Conservation (phyloP, 2,888 invertebrate species). For the Sialis lutaria region DNA sequence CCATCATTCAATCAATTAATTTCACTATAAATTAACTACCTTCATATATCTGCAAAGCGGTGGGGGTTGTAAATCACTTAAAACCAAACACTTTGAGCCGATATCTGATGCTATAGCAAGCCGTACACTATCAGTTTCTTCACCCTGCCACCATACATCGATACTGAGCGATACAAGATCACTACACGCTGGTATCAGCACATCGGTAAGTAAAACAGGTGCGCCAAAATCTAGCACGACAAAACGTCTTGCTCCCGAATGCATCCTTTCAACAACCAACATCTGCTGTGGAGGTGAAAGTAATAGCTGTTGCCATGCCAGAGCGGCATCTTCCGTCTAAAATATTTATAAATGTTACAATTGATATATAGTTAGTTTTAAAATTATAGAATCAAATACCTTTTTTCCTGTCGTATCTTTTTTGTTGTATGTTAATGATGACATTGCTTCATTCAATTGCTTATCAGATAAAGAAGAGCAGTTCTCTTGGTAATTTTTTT, state of each 20-base stretch:
- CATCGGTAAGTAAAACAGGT: conserved; percentile 68
- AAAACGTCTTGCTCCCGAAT: conserved; percentile 82
- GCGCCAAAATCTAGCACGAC: conserved; percentile 85
- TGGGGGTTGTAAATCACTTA: conserved; percentile 80
- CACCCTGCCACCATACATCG: conserved; percentile 77
- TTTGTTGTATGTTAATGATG: too few relatives aligned
- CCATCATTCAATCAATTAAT: not conserved
- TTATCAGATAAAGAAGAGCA: too few relatives aligned
- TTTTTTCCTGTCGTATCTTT: too few relatives aligned
- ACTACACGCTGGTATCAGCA: conserved; percentile 63
- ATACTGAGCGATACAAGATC: conserved; percentile 73
- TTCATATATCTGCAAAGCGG: conserved; percentile 80
- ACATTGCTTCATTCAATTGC: too few relatives aligned
- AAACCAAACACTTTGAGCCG: conserved; percentile 64
- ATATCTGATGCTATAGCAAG: conserved; percentile 78
- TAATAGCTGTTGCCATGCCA: conserved; percentile 62
- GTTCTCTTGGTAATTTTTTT: too few relatives aligned
- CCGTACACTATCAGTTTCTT: conserved; percentile 71
- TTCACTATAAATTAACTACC: conserved; percentile 27
- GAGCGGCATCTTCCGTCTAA: conserved; percentile 20
- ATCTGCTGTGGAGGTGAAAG: conserved; percentile 64
- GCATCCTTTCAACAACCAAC: conserved; percentile 82
- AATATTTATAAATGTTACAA: too few relatives aligned
- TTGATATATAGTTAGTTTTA: too few relatives aligned
- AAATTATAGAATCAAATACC: too few relatives aligned